These are phyloP conservation scores for Neopipo cinnamomea DNA, from an alignment of 2,113 vertebrate species.

Conservation along the genomic window DNA sequence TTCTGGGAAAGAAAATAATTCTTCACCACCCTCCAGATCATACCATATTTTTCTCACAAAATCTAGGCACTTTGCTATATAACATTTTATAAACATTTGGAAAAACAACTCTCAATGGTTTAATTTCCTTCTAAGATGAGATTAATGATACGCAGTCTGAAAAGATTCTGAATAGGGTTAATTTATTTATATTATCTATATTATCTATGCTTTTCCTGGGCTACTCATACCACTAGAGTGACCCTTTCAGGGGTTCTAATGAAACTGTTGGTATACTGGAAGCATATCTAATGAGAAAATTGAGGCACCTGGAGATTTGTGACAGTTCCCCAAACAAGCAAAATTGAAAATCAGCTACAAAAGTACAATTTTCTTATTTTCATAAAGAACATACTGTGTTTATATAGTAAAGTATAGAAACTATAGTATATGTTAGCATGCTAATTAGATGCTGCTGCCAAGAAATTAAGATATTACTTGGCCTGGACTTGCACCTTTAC, in stretches of 20 bases:
- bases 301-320: not conserved
- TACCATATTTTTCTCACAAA: not conserved
- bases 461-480: not conserved
- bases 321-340: not conserved
- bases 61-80: not conserved
- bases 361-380: not conserved
- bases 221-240: not conserved
- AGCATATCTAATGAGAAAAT: not conserved
- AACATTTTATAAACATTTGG: not conserved
- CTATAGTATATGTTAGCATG: not conserved
- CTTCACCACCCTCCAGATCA: not conserved
- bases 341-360: not conserved
- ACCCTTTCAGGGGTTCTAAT: not conserved
- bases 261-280: not conserved
- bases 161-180: not conserved
- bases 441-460: not conserved
- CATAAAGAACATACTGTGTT: fast-evolving
- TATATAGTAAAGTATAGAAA: not conserved
- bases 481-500: not conserved
- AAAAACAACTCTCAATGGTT: not conserved
- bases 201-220: not conserved
- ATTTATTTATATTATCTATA: not conserved
- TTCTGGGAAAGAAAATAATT: not conserved
- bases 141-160: not conserved
- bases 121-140: not conserved